Evolutionary conservation across 2,888 invertebrate species (phyloP).

Genomic region (Gastracanthus pulcherrimus): DNA sequence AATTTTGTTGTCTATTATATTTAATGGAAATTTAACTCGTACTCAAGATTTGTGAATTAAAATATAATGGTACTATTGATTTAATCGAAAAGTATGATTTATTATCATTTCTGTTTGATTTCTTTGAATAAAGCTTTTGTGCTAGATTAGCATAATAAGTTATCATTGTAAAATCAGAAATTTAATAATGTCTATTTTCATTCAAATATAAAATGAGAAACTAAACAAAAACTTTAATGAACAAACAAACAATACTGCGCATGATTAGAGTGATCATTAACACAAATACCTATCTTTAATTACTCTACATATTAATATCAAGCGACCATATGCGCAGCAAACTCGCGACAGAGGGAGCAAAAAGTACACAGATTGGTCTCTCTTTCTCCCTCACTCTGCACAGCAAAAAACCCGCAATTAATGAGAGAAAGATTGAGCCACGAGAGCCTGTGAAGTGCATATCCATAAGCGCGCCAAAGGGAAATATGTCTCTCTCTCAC

Average conservation of each 20-base stretch:
- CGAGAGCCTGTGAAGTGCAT: not conserved
- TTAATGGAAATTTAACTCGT: too few species aligned
- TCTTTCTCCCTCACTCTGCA: too few species aligned
- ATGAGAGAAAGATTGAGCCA: slow-evolving; percentile 20
- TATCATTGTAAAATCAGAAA: too few species aligned
- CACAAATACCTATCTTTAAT: not conserved
- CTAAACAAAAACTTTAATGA: not conserved
- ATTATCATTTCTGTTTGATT: too few species aligned
- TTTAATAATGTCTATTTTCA: not conserved
- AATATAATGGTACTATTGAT: too few species aligned
- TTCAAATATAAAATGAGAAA: not conserved
- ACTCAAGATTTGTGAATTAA: too few species aligned
- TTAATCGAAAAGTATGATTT: too few species aligned
- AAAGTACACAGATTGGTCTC: too few species aligned
- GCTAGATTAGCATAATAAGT: too few species aligned
- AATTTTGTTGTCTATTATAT: too few species aligned
- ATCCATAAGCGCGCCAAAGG: slow-evolving; percentile 35
- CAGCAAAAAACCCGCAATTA: slow-evolving; percentile 3
- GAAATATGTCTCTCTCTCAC: slow-evolving; percentile 52
- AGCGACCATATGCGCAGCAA: not conserved
- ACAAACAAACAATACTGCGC: not conserved
- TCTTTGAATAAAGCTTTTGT: too few species aligned
- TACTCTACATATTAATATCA: not conserved
- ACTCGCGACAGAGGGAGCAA: not conserved
- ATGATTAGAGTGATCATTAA: not conserved